phyloP scores from a whole-genome alignment of 2,797 vertebrate genomes.

The Malurus leucopterus region DNA sequence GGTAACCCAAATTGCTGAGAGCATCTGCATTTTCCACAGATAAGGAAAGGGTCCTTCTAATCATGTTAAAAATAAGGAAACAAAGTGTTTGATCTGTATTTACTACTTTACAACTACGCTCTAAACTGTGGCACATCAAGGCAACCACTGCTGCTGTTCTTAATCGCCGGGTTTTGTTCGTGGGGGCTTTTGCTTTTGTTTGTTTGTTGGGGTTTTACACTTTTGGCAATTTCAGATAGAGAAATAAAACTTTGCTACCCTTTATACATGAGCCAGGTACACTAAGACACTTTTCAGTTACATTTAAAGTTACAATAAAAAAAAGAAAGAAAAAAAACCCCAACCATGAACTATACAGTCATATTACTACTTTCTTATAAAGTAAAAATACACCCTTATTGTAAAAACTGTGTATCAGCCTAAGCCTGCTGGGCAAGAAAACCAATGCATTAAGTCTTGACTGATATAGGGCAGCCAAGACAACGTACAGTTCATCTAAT shows the following conservation, averaged over 20 bases:
- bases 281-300: not conserved
- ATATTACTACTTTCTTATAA: not conserved
- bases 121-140: not conserved
- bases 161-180: accelerated
- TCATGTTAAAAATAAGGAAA: not conserved
- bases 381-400: not conserved
- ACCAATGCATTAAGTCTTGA: not conserved
- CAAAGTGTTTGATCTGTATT: not conserved
- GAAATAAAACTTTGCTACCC: not conserved
- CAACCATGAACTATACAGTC: not conserved
- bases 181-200: not conserved
- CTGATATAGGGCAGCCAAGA: not conserved
- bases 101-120: not conserved
- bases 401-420: not conserved
- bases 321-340: not conserved
- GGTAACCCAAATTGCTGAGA: not conserved
- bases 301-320: not conserved
- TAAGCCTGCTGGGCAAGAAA: not conserved
- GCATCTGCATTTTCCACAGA: not conserved
- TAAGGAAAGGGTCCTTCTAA: not conserved
- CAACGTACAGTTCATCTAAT: not conserved
- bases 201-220: not conserved
- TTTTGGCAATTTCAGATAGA: not conserved
- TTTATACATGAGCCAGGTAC: not conserved
- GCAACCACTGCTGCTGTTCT: not conserved